Evolutionary conservation across 1,140 invertebrate species (phyloP), one percentile per base, ranked within the genome.

Genomic region (Ephestia elutella): DNA sequence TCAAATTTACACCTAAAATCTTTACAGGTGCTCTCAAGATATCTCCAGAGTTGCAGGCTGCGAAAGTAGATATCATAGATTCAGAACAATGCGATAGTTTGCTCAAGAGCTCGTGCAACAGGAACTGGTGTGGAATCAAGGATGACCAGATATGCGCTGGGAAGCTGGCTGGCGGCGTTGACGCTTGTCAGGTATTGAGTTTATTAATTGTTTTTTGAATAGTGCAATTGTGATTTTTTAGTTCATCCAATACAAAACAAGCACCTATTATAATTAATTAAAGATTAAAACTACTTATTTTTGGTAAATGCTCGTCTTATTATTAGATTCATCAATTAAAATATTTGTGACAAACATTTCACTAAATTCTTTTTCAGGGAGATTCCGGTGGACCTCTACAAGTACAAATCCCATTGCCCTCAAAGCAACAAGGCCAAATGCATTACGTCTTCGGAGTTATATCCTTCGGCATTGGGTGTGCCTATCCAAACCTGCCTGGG

Each of bases 401-500:
- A 59, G 65, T 71, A 7, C 65, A 68, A 28, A 69, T 79, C 0
- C 54, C 63, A 9, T 54, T 68, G 9, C 59, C 55, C n/a, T 25
- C 1, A 54, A 61, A 44, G 44, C 18, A 7, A 53, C 30, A 70
- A 25, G 69, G 68, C 10, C 54, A 60, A 7, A 69, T 82, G 60
- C 65, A 78, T 49, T 66, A 63, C 13, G 21, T 80, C 0, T 25
- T 94, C 49, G 94, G 95, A 0, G 89, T 96, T 0, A 93, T 95
- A 0, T 95, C 94, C 11, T 95, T 92, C 65, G 94, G 95, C 0
- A 91, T 90, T 49, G 89, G 90, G 56, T 96, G 95, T 71, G 94
- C 93, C 8, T 91, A 92, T 68, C 85, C 90, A 0, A 92, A 91
- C 13, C 92, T 89, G 63, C 95, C 95, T 0, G 95, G 95, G 0